Conservation (phyloP, 2,888 invertebrate genomes). For the Danaus chrysippus region DNA sequence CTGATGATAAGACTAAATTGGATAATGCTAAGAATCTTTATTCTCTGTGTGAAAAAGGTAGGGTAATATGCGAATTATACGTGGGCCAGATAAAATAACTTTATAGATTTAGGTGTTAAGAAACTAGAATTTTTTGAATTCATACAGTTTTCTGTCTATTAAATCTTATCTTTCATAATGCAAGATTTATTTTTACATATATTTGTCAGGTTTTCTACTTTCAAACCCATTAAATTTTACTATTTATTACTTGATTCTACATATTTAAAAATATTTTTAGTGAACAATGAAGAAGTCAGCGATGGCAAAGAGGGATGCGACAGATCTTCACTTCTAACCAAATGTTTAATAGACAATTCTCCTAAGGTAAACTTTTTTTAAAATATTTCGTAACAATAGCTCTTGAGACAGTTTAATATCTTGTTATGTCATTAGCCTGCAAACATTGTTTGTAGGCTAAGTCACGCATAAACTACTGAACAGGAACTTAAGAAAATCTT, state of each 20-base stretch:
- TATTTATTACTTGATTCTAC: no score
- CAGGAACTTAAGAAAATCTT: no score
- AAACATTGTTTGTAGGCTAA: no score
- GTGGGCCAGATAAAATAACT: background rate
- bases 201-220: no score
- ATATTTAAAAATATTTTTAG: slow-evolving; percentile 42
- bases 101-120: background rate
- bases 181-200: no score
- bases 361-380: slow-evolving; percentile 44
- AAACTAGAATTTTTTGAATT: background rate
- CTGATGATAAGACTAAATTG: slow-evolving; percentile 47
- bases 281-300: slow-evolving; percentile 53
- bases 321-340: slow-evolving; percentile 53
- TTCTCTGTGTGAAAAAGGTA: slow-evolving; percentile 61
- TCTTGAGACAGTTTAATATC: no score
- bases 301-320: slow-evolving; percentile 66
- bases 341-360: slow-evolving; percentile 58
- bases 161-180: no score
- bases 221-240: no score
- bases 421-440: no score
- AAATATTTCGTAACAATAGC: background rate
- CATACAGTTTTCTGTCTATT: no score
- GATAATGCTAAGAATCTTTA: slow-evolving; percentile 57
- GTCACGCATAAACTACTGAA: no score
- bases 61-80: background rate